Evolutionary conservation across 1,140 invertebrate genomes (phyloP), one percentile per base, ranked within the genome.

Genomic region (Drosophila varians): DNA sequence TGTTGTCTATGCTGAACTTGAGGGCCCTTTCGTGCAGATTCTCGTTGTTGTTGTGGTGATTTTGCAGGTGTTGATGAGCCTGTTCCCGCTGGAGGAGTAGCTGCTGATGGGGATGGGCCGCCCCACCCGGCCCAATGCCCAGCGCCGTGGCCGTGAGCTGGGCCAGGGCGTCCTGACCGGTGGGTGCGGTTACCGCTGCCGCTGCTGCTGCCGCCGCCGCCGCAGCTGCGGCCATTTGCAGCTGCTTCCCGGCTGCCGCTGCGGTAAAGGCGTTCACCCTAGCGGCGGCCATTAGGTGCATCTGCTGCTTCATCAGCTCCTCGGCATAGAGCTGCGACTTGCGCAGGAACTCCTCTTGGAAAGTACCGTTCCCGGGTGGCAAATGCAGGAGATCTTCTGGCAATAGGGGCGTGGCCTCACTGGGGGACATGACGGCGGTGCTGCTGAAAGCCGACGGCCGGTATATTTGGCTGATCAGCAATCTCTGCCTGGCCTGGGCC

Each of bases 1-100:
- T 98, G 92, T 97, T 97, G 83, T 97, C 96, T 91, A 98, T 98
- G 71, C 96, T 97, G 92, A 98, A 98, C 78, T 97, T 97, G 0
- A 98, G 91, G 69, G 93, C 93, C 8, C 92, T 92, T 57, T 95
- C 95, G 73, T 94, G 94, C 2, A 88, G 64, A 62, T 89, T 76
- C 40, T 89, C 62, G 12, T 77, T 79, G 77, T 65, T 70, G 45
- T 61, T 75, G 48, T 77, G 60, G 28, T 77, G 69, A 25, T 79
- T 58, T 7, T 73, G 76, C 2, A 49, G 51, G 36, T 69, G 58
- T 25, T 73, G 55, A 1, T 82, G 73, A 3, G 28, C 47, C 9
- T 70, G 69, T 9, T 74, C 71, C 31, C 76, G 46, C 21, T 73
- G 69, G 34, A 73, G 72, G 1, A 42, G 66, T 48, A 66, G 16